Evolutionary conservation across 2,888 invertebrate genomes (phyloP), one percentile per base, ranked within the genome.

Genomic region (Epicampocera succincta): DNA sequence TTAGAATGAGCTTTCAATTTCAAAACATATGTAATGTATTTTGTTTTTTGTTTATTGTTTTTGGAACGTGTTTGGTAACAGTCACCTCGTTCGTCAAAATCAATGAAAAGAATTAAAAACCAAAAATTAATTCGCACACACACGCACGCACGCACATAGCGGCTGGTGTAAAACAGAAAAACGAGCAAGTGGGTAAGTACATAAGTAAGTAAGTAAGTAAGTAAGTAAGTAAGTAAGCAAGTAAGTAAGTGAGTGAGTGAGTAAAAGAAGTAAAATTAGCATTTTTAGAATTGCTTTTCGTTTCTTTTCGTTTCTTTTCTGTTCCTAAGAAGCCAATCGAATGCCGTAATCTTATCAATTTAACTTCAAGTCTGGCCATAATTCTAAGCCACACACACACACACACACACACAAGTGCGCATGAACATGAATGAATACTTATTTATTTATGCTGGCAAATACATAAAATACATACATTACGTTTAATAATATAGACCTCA

Each of bases 1-100:
- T 65, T 73, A 52, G 50, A 66, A 84, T 85, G 77, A 83, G 80
- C 85, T 86, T 85, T 75, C 75, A 83, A 58, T 52, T 65, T 40
- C 40, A 65, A 38, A 50, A 72, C 2, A 65, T 38, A 74, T 74
- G 56, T 17, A 52, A 12, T 25, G 12, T 19, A 19, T 19, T 50
- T 33, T 5, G 33, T 33, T 33, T 33, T 5, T 33, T 9, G 3
- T 33, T 33, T 33, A 9, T 8, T 8, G 3, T 33, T 8, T 33
- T 33, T 8, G 8, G 33, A 33, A 33, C 33, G 33, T 58, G 12
- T 54, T 75, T 63, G 19, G 69, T 44, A 61, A 13, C 61, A 40
- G 81, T 81, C 81, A 68, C 50, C 63, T 73, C 40, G 17, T 40
- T 46, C 54, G 81, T 81, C 81, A 63, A 56, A 68, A 74, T 58